Base-by-base conservation (phyloP, 2,888 invertebrate genomes). In the Mongoloraphidia duomilia region DNA sequence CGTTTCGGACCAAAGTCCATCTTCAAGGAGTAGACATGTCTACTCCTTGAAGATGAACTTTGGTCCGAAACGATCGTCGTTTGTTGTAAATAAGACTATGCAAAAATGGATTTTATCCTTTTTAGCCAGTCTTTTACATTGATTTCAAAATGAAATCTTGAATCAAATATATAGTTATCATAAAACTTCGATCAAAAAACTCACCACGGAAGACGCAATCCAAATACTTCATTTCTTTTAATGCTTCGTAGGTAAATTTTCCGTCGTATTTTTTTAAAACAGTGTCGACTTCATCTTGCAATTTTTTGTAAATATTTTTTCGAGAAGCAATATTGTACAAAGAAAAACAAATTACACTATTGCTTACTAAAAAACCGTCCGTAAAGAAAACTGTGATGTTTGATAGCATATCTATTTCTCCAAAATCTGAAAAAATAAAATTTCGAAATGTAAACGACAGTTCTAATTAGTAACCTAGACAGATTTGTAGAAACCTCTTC, bases 301-400 rank as follows among this genome's bases (percentile, higher is more conserved):
- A 8, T 11, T 17, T 42, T 26, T 33, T 42, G 17, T 42, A 34
- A 9, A 42, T 14, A 33, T 42, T 56, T 8, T 55, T 59, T 46
- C 64, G 56, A 9, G 55, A 47, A 3, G 64, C 62, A 12, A 65
- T 52, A 45, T 59, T 57, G 50, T 60, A 63, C 1, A 61, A 52
- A 17, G 57, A 54, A 44, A 59, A 61, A 38, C 57, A 59, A 35
- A 62, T 53, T 1, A 60, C 58, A 6, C 61, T 58, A 2, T 64
- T 61, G 1, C 63, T 61, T 11, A 63, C 63, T 51, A 64, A 64
- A 52, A 60, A 64, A 4, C 64, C 65, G 41, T 60, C 65, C 11
- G 60, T 52, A 51, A 64, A 62, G 54, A 65, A 64, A 14, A 63
- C 55, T 34, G 61, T 57, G 12, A 58, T 55, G 34, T 63, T 61